Evolutionary conservation across 2,888 invertebrate genomes (phyloP).

Genomic region (Acleris laterana): DNA sequence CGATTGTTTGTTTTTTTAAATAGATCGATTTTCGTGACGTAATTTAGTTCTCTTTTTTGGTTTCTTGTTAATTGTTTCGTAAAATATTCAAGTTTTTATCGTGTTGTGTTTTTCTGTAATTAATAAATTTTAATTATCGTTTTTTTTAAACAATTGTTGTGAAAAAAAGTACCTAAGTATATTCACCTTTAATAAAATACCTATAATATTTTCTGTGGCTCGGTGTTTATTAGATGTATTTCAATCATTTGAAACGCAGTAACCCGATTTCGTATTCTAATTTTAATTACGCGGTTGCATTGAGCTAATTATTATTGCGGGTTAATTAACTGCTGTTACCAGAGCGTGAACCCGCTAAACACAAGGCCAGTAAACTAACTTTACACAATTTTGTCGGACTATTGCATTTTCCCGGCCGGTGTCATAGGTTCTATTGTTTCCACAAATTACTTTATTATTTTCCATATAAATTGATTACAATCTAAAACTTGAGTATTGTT

Average conservation of each 20-base stretch:
- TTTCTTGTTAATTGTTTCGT: slow-evolving; percentile 34
- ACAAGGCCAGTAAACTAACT: slow-evolving; percentile 49
- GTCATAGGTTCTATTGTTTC: slow-evolving; percentile 19
- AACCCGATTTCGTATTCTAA: slow-evolving; percentile 8
- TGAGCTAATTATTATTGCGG: slow-evolving; percentile 22
- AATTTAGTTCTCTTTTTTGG: slow-evolving; percentile 31
- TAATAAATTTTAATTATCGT: neutral
- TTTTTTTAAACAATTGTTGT: neutral
- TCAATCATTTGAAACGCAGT: neutral
- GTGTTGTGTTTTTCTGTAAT: neutral
- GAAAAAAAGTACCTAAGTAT: neutral
- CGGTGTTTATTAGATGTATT: neutral
- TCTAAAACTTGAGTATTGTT: neutral
- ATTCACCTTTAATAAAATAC: neutral
- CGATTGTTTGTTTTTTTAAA: slow-evolving; percentile 62
- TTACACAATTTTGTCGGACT: slow-evolving; percentile 19
- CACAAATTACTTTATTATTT: slow-evolving; percentile 2
- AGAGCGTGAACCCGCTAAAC: slow-evolving; percentile 53
- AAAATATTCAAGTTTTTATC: neutral
- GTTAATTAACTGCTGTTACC: slow-evolving; percentile 45
- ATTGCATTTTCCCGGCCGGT: slow-evolving; percentile 17
- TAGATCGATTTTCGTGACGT: slow-evolving; percentile 44
- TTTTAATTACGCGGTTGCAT: slow-evolving; percentile 20
- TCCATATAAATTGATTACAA: slow-evolving; percentile 4
- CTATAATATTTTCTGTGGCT: neutral